Base-by-base conservation (phyloP, 2,113 vertebrate genomes). In the Trichomycterus rosablanca region DNA sequence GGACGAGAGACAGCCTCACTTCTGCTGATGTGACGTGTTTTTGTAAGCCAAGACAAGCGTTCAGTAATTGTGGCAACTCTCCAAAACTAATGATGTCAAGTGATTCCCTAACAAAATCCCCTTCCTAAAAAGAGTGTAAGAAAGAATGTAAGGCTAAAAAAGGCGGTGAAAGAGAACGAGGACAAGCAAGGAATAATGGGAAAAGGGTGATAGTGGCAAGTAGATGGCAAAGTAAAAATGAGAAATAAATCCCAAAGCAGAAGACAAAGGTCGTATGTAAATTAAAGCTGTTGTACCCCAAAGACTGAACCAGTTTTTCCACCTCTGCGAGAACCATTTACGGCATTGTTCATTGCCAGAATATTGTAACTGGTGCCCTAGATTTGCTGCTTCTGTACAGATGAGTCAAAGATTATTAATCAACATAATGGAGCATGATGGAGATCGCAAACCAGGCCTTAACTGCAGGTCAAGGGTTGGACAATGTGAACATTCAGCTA, bases 401-500 rank as follows among this genome's bases (percentile, higher is more conserved):
- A 76, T 69, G 79, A 84, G 84, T 84, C 80, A 81, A 76, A 81
- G 79, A 84, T 71, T 79, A 87, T 85, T 84, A 86, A 84, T 87
- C 83, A 86, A 82, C 75, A 80, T 83, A 87, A 86, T 80, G 80
- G 83, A 84, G 84, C 86, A 86, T 85, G 84, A 88, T 84, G 85
- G 84, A 63, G 83, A 81, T 80, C 80, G 83, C 78, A 28, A 80
- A 81, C 70, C 53, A 54, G 76, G 76, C 80, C 80, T 66, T 60
- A 74, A 77, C 74, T 77, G 71, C 73, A 74, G 85, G 86, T 89
- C 86, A 88, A 84, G 84, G 84, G 84, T 85, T 84, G 81, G 81
- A 89, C 87, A 87, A 89, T 87, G 84, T 87, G 83, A 87, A 86
- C 84, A 86, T 86, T 89, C 87, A 88, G 86, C 86, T 88, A 89